phyloP scores from a whole-genome alignment of 2,797 vertebrate species.

The Lindbergichthys nudifrons region DNA sequence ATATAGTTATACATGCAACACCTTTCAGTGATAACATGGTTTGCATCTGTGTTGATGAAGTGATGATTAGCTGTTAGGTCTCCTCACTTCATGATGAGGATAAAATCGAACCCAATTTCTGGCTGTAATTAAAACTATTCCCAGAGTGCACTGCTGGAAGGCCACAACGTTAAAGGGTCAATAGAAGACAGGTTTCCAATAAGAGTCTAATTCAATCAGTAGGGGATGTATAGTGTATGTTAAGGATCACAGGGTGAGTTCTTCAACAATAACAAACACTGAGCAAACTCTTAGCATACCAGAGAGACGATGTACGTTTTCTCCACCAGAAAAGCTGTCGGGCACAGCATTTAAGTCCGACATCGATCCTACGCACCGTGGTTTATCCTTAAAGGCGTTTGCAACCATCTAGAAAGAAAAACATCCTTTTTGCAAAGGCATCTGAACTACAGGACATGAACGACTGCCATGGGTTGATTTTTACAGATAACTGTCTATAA shows the following conservation, averaged over 20 bases:
- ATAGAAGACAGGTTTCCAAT: constrained; percentile 70
- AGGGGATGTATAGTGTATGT: constrained; percentile 36
- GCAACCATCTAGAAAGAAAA: too few relatives aligned
- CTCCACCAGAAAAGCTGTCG: too few relatives aligned
- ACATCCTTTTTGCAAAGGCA: background rate
- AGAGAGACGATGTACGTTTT: background rate
- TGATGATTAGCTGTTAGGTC: constrained; percentile 62
- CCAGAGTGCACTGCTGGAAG: constrained; percentile 54
- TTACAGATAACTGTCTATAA: constrained; percentile 8
- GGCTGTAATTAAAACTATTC: constrained; percentile 76
- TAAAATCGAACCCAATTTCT: constrained; percentile 78
- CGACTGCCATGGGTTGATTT: constrained; percentile 14
- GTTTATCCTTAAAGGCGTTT: too few relatives aligned
- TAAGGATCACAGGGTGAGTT: constrained; percentile 15
- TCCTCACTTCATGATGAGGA: constrained; percentile 62
- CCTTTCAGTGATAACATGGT: constrained; percentile 29
- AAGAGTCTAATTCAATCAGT: constrained; percentile 68
- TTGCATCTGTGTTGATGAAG: constrained; percentile 66
- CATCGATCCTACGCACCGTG: too few relatives aligned
- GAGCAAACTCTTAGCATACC: constrained; percentile 1
- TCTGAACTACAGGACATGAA: constrained; percentile 1
- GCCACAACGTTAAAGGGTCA: constrained; percentile 72
- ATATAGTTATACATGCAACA: constrained; percentile 4
- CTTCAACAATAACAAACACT: constrained; percentile 12
- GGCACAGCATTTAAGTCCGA: too few relatives aligned